phyloP scores from a whole-genome alignment of 2,888 invertebrate species.

The Acanthoscelides obtectus region DNA sequence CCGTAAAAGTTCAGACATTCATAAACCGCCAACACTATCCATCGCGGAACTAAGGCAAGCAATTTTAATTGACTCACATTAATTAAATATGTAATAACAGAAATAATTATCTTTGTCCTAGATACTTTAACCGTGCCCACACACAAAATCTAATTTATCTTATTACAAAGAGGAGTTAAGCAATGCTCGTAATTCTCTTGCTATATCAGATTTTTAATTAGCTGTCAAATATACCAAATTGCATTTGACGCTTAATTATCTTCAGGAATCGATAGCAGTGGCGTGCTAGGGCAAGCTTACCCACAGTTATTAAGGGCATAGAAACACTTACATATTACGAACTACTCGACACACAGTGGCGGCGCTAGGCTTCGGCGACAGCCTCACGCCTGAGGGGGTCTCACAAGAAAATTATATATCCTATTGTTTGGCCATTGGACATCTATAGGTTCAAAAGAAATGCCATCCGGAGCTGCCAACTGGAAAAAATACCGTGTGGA shows the following conservation, averaged over 20 bases:
- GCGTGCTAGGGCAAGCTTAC: neutral
- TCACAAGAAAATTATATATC: no score
- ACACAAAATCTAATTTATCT: constrained; percentile 36
- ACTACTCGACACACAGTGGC: no score
- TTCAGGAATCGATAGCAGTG: constrained; percentile 37
- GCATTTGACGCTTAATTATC: constrained; percentile 43
- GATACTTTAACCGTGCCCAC: constrained; percentile 20
- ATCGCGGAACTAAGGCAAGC: neutral
- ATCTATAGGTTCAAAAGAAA: no score
- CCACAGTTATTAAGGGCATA: neutral
- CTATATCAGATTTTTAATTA: constrained; percentile 45
- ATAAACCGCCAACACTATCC: neutral
- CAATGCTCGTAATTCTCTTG: constrained; percentile 36
- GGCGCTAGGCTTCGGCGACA: no score
- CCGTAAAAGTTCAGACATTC: neutral
- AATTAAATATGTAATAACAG: constrained; percentile 11
- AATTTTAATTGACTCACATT: neutral
- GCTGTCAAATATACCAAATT: constrained; percentile 46
- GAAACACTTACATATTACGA: no score
- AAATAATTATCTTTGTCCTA: constrained; percentile 16
- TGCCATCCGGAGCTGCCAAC: no score
- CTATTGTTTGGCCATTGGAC: no score
- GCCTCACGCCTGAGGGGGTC: no score
- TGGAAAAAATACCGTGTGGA: no score
- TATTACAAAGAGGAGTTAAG: constrained; percentile 32